A percentile compares a stretch with the other conserved stretches of the same genome.
Evolutionary conservation across 2,113 vertebrate species (phyloP).

Genomic region (Anoplopoma fimbria): DNA sequence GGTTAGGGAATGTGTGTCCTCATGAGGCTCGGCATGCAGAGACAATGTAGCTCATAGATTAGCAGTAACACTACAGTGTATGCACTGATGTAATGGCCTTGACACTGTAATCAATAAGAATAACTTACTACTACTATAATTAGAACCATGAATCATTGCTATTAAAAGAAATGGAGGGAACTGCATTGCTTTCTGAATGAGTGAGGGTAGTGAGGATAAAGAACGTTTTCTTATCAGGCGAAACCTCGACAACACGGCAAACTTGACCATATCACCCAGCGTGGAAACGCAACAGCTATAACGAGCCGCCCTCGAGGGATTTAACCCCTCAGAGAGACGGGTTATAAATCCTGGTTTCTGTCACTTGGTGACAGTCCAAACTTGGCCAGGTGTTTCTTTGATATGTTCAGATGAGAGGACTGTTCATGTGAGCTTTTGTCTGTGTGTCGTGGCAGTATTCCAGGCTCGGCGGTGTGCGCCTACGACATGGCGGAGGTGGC

Average conservation of each 20-base stretch:
- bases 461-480: slow-evolving; percentile 97
- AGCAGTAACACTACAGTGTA: slow-evolving; percentile 12
- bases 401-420: slow-evolving; percentile 40
- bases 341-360: slow-evolving; percentile 47
- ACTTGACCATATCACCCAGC: slow-evolving; percentile 8
- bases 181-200: neutral
- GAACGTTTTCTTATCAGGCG: neutral
- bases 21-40: slow-evolving; percentile 32
- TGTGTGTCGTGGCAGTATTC: slow-evolving; percentile 87
- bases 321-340: slow-evolving; percentile 32
- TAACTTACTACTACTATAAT: neutral
- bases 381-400: slow-evolving; percentile 65
- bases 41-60: slow-evolving; percentile 22
- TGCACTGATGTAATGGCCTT: neutral
- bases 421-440: slow-evolving; percentile 46
- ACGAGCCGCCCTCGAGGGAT: slow-evolving; percentile 25
- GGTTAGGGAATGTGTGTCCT: slow-evolving; percentile 48
- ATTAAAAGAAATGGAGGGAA: neutral
- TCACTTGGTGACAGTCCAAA: slow-evolving; percentile 51
- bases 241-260: slow-evolving; percentile 7
- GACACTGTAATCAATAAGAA: neutral
- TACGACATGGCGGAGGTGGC: slow-evolving; percentile 98
- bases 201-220: neutral
- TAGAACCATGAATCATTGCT: neutral
- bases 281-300: slow-evolving; percentile 40